Percentiles rank a stretch among this genome's conserved stretches.
Conservation (phyloP, 2,888 invertebrate species). For the Cheilosia scutellata region DNA sequence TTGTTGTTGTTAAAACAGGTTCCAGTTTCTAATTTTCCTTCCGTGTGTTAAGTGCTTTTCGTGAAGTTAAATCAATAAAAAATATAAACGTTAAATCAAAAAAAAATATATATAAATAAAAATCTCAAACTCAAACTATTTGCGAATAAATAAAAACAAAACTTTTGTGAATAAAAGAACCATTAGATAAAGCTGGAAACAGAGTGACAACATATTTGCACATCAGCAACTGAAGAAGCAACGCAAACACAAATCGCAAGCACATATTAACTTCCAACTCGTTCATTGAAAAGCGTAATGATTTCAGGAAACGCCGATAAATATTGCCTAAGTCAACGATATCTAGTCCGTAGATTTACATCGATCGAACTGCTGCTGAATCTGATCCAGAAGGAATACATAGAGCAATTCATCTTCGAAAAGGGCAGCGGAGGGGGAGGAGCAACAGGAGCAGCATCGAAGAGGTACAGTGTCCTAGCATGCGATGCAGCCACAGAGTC, state of each 20-base stretch:
- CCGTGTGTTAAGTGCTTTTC: constrained; percentile 12
- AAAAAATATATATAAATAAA: background rate
- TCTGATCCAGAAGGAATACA: constrained; percentile 80
- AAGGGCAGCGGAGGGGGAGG: constrained; percentile 82
- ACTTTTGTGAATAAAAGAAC: no score
- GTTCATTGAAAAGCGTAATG: constrained; percentile 71
- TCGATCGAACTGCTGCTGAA: constrained; percentile 75
- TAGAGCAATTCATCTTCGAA: constrained; percentile 82
- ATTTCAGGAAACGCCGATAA: constrained; percentile 68
- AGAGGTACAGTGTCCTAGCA: constrained; percentile 3
- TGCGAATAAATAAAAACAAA: no score
- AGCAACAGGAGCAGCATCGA: constrained; percentile 65
- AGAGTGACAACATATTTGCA: no score
- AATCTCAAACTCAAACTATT: background rate
- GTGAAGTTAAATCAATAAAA: background rate
- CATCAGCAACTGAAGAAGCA: background rate
- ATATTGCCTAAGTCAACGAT: constrained; percentile 57
- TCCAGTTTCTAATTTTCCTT: constrained; percentile 47
- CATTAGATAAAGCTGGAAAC: background rate
- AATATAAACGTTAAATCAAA: background rate
- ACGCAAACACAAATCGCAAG: background rate
- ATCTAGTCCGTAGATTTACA: constrained; percentile 54
- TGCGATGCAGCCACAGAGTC: constrained; percentile 29
- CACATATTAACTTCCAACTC: constrained; percentile 34
- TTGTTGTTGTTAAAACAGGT: constrained; percentile 62